These are phyloP conservation scores for Rutpela maculata DNA, from an alignment of 2,888 invertebrate genomes.

Conservation along the genomic window DNA sequence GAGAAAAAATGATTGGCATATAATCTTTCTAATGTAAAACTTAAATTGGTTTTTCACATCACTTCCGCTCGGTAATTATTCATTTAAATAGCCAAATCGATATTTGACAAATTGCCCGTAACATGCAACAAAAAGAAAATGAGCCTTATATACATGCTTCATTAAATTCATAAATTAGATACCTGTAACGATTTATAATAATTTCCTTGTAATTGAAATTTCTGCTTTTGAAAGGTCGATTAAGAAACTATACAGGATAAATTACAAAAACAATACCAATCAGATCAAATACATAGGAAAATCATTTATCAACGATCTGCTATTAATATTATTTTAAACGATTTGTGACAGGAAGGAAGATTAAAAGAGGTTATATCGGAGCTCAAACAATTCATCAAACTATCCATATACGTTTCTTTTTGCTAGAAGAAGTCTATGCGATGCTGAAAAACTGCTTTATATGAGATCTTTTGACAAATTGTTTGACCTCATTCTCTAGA, in stretches of 20 bases:
- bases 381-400: conserved; percentile 54
- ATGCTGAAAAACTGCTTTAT: conserved; percentile 23
- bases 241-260: conserved; percentile 49
- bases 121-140: conserved; percentile 38
- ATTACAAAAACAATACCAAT: conserved; percentile 53
- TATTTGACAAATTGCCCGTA: conserved; percentile 49
- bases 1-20: conserved; percentile 46
- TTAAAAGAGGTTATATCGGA: conserved; percentile 50
- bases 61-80: conserved; percentile 48
- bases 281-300: conserved; percentile 51
- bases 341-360: conserved; percentile 52
- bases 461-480: conserved; percentile 33
- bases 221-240: conserved; percentile 61
- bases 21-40: conserved; percentile 50
- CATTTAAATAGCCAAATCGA: conserved; percentile 47
- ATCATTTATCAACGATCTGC: conserved; percentile 54
- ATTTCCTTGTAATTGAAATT: conserved; percentile 57
- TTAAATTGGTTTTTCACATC: conserved; percentile 53
- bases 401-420: conserved; percentile 39
- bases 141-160: conserved; percentile 22
- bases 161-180: conserved; percentile 47
- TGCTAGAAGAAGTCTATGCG: conserved; percentile 5
- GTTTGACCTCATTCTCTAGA: conserved; percentile 20
- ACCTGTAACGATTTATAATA: conserved; percentile 59
- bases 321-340: conserved; percentile 57